Evolutionary conservation across 2,113 vertebrate species (phyloP), one percentile per base, ranked within the genome.

Genomic region (Tachysurus vachellii): DNA sequence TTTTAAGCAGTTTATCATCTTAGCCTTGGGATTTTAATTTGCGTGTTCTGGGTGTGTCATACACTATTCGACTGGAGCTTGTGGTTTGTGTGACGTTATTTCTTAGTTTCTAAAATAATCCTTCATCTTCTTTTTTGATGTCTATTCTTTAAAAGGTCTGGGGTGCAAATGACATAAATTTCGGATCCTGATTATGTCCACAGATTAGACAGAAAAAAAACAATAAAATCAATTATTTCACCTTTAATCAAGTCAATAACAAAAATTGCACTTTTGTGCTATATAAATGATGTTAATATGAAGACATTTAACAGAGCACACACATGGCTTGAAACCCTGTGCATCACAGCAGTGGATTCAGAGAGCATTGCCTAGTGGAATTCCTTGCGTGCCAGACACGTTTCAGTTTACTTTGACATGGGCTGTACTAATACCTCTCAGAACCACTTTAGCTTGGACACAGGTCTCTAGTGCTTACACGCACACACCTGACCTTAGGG

Each of bases 401-500:
- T 89, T 94, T 93, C 88, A 88, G 90, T 85, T 90, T 89, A 85
- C 86, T 91, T 83, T 94, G 93, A 94, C 93, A 93, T 92, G 92
- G 91, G 88, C 88, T 64, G 88, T 88, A 91, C 91, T 95, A 95
- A 95, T 94, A 90, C 93, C 88, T 92, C 92, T 90, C 92, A 94
- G 90, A 93, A 93, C 28, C 82, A 91, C 93, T 93, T 91, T 91
- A 92, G 90, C 91, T 88, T 88, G 89, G 87, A 88, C 88, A 88
- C 83, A 89, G 89, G 92, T 93, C 94, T 94, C 93, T 83, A 82
- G 93, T 92, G 93, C 93, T 91, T 92, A 92, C 83, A 88, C 92
- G 90, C 89, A 90, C 56, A 93, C 92, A 90, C 88, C 94, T 94
- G 93, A 95, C 94, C 93, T 95, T 91, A 90, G 93, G 94, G 93